Base-by-base conservation (phyloP, 2,797 vertebrate genomes). In the Amblyraja radiata region DNA sequence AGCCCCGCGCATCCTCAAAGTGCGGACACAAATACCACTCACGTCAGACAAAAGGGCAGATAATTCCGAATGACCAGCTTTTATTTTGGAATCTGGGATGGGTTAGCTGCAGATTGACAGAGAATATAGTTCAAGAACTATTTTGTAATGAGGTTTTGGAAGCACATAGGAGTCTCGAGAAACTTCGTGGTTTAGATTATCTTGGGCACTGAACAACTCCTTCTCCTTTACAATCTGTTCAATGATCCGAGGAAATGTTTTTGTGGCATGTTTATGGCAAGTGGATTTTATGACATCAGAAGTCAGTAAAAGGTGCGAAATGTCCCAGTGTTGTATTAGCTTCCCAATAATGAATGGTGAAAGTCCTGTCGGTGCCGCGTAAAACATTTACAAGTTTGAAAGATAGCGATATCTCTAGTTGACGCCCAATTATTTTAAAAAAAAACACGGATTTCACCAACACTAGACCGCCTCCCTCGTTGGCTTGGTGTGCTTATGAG, bases 261-360 rank as follows among this genome's bases (percentile, higher is more conserved):
- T 54, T 54, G 6, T 54, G 46, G 46, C 32, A 54, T 46, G 46
- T 46, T 46, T 46, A 46, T 46, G 46, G 46, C 46, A 74, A 46
- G 71, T 74, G 90, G 90, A 46, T 76, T 76, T 92, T 76, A 90
- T 90, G 86, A 63, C 86, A 71, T 90, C 86, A 90, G 86, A 58
- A 18, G 10, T 46, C 90, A 92, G 71, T 71, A 74, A 28, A 92
- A 76, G 39, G 23, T 76, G 71, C 71, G 46, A 92, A 92, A 76
- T 54, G 39, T 54, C 71, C 71, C 46, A 74, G 11, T 74, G 46
- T 39, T 54, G 73, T 76, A 54, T 92, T 74, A 73, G 11, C n/a
- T 88, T 36, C 16, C 63, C 14, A 88, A 88, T 65, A 88, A 68
- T 92, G 74, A 46, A 92, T 18, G 71, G 71, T 92, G 90, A 76